Percentiles rank a stretch among this genome's conserved stretches.
These are phyloP conservation scores for Erethizon dorsatum DNA, from an alignment of 2,797 vertebrate species.

Conservation along the genomic window DNA sequence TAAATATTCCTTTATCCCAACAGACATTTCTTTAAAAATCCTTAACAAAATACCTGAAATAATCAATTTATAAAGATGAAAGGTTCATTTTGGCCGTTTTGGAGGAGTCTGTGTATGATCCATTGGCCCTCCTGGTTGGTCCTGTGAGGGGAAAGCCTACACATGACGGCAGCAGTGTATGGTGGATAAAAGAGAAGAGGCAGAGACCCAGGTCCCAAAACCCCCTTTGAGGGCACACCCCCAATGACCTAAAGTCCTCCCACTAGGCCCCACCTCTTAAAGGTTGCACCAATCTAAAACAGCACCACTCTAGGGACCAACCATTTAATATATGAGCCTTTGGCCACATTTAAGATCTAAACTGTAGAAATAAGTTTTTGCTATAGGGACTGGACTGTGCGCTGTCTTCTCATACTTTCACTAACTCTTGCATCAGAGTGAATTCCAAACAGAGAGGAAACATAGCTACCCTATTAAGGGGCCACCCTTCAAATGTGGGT, in stretches of 20 bases:
- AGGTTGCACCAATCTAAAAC: background rate
- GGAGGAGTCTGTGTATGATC: background rate
- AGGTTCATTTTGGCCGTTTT: background rate
- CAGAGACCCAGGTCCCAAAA: background rate
- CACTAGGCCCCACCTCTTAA: background rate
- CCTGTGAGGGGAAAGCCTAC: background rate
- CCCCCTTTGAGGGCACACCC: background rate
- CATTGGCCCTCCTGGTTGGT: background rate
- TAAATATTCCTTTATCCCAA: constrained; percentile 19
- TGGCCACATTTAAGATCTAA: background rate
- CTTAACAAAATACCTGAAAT: background rate
- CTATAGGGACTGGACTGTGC: background rate
- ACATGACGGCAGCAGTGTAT: too few relatives aligned
- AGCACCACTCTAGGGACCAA: background rate
- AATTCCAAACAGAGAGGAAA: background rate
- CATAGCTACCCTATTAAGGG: background rate
- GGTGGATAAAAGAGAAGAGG: background rate
- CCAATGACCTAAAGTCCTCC: background rate
- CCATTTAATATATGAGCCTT: background rate
- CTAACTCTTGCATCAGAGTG: background rate
- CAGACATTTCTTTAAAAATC: constrained; percentile 38
- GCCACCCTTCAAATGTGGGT: background rate
- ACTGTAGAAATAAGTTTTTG: background rate
- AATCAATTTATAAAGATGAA: background rate
- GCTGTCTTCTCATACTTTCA: background rate